These are phyloP conservation scores for Myodes glareolus DNA, from an alignment of 2,113 vertebrate species.

Conservation along the genomic window DNA sequence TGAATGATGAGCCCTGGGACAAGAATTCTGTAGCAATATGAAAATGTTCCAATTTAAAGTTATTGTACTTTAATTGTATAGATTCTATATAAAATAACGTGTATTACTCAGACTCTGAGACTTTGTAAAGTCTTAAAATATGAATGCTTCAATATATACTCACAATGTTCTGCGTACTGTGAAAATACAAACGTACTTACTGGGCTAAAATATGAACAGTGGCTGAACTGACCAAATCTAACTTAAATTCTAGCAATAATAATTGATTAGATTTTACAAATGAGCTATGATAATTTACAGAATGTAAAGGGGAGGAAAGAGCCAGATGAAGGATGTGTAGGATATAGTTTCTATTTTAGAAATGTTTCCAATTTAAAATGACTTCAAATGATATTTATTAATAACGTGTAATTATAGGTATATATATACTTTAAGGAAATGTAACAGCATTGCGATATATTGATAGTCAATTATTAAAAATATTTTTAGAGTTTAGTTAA, in stretches of 20 bases:
- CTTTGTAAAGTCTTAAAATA: neutral
- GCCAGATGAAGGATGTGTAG: neutral
- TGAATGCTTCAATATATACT: neutral
- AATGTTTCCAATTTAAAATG: neutral
- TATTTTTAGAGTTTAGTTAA: neutral
- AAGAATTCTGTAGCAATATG: neutral
- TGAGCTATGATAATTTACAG: neutral
- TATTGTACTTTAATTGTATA: neutral
- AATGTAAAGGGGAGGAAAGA: neutral
- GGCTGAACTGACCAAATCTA: neutral
- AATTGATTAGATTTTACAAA: conserved; percentile 5
- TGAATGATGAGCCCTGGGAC: neutral
- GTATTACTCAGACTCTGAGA: neutral
- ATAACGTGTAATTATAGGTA: neutral
- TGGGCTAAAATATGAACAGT: neutral
- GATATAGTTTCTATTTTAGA: neutral
- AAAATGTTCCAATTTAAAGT: neutral
- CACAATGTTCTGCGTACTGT: neutral
- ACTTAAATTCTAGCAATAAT: neutral
- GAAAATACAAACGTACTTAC: neutral
- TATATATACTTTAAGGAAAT: neutral
- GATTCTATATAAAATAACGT: neutral
- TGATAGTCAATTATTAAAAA: neutral
- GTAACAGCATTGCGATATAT: neutral
- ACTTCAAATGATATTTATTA: neutral